Base-by-base conservation (phyloP, 2,797 vertebrate species). In the Enteromius mattozi region DNA sequence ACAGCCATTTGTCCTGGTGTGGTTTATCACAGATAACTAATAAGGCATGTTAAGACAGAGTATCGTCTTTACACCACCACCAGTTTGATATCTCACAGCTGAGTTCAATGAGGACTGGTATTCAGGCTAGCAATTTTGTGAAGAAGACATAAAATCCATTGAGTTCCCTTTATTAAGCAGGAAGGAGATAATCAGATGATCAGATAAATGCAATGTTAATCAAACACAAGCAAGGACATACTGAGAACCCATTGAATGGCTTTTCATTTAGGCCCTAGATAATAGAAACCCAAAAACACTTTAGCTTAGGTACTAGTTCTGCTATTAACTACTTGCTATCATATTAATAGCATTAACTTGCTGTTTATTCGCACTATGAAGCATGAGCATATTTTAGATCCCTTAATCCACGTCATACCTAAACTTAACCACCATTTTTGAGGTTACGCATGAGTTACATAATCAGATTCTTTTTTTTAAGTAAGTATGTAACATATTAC, bases 11-110 rank as follows among this genome's bases (percentile, higher is more conserved):
- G 49, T 79, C 83, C 65, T 79, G 9, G 56, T 78, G 30, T 10
- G 45, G 21, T 56, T 69, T 45, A 63, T 35, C 82, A 13, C 21
- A 30, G 49, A 40, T 71, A 37, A 76, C 30, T 76, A 24, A 76
- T 76, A 37, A 37, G 3, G 12, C 30, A 8, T 56, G 49, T 33
- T 51, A 51, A 27, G 27, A 74, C 27, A 51, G 27, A 54, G 30
- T n/a, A 75, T 37, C 30, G 8, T 35, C 17, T 51, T 75, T 51
- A 75, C 49, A 54, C 27, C 3, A 16, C 45, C 4, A 49, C 16
- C 10, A 8, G 27, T 54, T 33, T 75, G 47, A 75, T 7, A 75
- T 33, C 30, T 4, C 47, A 19, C 45, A 35, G 47, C 70, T 47
- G 16, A 24, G 42, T 24, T 59, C 56, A 59, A 4, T 59, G 56